A percentile compares a stretch with the other conserved stretches of the same genome.
Evolutionary conservation across 2,113 vertebrate genomes (phyloP).

Genomic region (Calonectris borealis): DNA sequence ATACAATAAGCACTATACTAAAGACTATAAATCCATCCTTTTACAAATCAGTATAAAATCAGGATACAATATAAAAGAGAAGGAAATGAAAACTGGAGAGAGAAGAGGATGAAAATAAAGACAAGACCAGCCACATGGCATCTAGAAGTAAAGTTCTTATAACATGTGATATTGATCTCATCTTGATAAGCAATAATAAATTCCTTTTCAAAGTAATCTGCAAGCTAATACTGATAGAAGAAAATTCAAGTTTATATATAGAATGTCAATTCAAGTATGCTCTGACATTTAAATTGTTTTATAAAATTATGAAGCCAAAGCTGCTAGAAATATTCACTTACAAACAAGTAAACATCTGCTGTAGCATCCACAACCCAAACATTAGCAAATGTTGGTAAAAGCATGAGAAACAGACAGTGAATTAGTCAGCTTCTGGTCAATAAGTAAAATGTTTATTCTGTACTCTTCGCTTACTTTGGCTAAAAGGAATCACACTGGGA

Average conservation of each 20-base stretch:
- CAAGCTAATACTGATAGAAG: background rate
- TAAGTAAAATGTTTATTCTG: background rate
- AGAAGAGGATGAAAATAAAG: background rate
- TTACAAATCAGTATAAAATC: background rate
- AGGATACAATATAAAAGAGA: background rate
- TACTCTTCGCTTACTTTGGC: background rate
- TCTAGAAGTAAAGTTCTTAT: background rate
- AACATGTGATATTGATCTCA: background rate
- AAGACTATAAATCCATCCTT: background rate
- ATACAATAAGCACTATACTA: background rate
- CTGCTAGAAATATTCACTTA: background rate
- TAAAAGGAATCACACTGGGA: constrained; percentile 33
- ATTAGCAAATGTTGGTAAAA: background rate
- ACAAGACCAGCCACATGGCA: background rate
- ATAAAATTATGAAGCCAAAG: background rate
- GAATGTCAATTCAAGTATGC: background rate
- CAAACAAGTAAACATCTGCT: background rate
- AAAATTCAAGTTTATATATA: background rate
- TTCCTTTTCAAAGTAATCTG: background rate
- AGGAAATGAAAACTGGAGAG: background rate
- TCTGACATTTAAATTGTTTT: background rate
- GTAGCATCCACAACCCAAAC: background rate
- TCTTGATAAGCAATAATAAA: background rate
- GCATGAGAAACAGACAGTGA: background rate
- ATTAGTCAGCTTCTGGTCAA: background rate